A percentile compares a stretch with the other conserved stretches of the same genome.
These are phyloP conservation scores for Smutsia temminckii DNA, from an alignment of 2,797 vertebrate genomes.

Conservation along the genomic window DNA sequence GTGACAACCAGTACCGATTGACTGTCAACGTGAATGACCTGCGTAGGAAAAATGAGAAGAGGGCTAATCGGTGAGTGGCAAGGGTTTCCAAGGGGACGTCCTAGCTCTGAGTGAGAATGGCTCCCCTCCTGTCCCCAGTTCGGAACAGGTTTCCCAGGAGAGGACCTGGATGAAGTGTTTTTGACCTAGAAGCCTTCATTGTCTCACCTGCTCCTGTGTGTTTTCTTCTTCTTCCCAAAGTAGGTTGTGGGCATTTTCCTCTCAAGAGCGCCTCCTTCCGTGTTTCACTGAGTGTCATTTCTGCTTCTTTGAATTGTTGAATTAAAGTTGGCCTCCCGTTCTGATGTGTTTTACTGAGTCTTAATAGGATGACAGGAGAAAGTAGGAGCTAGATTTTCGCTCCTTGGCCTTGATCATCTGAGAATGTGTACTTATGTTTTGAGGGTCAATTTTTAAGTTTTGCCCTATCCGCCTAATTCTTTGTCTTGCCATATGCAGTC, in stretches of 20 bases:
- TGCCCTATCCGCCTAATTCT: not conserved
- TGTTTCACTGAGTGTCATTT: not conserved
- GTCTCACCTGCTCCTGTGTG: not conserved
- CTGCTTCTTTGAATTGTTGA: not conserved
- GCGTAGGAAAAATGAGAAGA: conserved; percentile 92
- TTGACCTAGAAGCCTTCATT: not conserved
- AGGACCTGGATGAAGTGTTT: not conserved
- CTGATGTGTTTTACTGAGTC: not conserved
- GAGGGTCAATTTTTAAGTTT: not conserved
- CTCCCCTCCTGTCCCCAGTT: not conserved
- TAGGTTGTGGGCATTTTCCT: not conserved
- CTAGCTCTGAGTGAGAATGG: not conserved
- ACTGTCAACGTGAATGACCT: conserved; percentile 97
- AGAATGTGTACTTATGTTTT: not conserved
- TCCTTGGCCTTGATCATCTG: not conserved
- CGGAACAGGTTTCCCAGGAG: not conserved
- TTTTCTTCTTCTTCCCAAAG: not conserved
- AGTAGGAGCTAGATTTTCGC: not conserved
- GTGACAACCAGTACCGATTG: conserved; percentile 92
- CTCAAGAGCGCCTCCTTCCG: not conserved
- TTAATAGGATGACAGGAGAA: not conserved
- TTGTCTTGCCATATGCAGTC: conserved; percentile 80
- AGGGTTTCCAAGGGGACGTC: not conserved
- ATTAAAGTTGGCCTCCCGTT: not conserved
- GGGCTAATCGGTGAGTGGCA: conserved; percentile 90